phyloP scores from a whole-genome alignment of 2,797 vertebrate species.

The Crax fasciolata region DNA sequence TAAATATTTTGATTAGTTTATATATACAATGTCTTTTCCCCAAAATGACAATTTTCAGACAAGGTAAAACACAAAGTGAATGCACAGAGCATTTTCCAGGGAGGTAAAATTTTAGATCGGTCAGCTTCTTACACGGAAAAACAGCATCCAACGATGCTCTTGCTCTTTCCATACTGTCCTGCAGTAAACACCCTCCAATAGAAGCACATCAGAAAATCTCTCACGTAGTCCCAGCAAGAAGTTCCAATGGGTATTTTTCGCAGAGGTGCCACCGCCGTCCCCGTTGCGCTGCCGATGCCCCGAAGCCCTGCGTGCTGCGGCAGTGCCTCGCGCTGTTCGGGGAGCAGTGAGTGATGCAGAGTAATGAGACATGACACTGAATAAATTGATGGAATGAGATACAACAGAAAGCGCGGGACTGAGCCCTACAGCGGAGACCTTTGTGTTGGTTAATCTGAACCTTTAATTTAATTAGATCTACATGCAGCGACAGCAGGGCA shows the following conservation, averaged over 20 bases:
- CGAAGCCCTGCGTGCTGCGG: slow-evolving; percentile 28
- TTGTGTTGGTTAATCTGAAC: slow-evolving; percentile 57
- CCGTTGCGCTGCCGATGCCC: slow-evolving; percentile 24
- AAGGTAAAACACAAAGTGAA: background rate
- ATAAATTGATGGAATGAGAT: slow-evolving; percentile 72
- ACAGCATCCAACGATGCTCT: background rate
- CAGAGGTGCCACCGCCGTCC: background rate
- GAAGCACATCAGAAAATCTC: slow-evolving; percentile 2
- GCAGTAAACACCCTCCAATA: slow-evolving; percentile 5
- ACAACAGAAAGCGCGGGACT: slow-evolving; percentile 53
- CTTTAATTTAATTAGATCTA: slow-evolving; percentile 73
- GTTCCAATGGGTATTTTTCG: background rate
- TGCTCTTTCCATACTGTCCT: background rate
- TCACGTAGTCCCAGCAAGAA: background rate
- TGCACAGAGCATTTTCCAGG: background rate
- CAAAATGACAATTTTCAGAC: background rate
- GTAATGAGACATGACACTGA: slow-evolving; percentile 62
- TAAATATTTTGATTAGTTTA: slow-evolving; percentile 1
- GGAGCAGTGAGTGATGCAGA: slow-evolving; percentile 44
- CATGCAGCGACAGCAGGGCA: slow-evolving; percentile 36
- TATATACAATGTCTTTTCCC: background rate
- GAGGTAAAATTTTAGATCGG: slow-evolving; percentile 23
- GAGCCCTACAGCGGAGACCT: slow-evolving; percentile 50
- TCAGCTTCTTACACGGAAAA: background rate
- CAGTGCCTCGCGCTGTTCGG: slow-evolving; percentile 35